Percentiles rank a stretch among this genome's conserved stretches.
Evolutionary conservation across 1,140 invertebrate genomes (phyloP).

Genomic region (Temnothorax nylanderi): DNA sequence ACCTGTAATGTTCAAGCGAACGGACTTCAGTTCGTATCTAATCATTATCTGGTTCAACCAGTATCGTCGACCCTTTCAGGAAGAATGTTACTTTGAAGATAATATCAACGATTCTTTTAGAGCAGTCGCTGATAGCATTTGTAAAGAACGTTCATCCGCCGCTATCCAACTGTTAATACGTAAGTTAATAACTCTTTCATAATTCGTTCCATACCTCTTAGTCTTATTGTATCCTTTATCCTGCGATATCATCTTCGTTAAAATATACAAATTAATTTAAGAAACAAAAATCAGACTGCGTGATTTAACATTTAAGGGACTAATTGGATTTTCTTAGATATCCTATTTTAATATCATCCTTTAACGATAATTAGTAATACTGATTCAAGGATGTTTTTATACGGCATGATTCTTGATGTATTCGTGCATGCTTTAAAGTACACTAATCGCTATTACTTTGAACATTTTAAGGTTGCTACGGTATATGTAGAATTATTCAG

Average conservation of each 20-base stretch:
- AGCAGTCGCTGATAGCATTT: background rate
- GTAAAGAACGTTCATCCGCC: background rate
- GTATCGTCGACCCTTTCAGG: slow-evolving; percentile 45
- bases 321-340: background rate
- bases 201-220: background rate
- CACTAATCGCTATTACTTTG: background rate
- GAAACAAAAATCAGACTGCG: background rate
- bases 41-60: slow-evolving; percentile 33
- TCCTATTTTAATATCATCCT: background rate
- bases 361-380: background rate
- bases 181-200: slow-evolving; percentile 11
- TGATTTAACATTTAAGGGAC: background rate
- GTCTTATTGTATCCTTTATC: background rate
- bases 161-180: slow-evolving; percentile 13
- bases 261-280: background rate
- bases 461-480: background rate
- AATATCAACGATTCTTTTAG: slow-evolving; percentile 47
- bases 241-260: slow-evolving; percentile 22
- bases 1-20: background rate
- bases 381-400: background rate
- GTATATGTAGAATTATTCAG: background rate
- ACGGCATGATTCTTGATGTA: too few relatives aligned
- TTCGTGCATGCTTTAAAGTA: background rate
- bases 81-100: slow-evolving; percentile 45
- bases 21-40: slow-evolving; percentile 15